These are phyloP conservation scores for Eupithecia tripunctaria DNA, from an alignment of 2,888 invertebrate species.

Conservation along the genomic window DNA sequence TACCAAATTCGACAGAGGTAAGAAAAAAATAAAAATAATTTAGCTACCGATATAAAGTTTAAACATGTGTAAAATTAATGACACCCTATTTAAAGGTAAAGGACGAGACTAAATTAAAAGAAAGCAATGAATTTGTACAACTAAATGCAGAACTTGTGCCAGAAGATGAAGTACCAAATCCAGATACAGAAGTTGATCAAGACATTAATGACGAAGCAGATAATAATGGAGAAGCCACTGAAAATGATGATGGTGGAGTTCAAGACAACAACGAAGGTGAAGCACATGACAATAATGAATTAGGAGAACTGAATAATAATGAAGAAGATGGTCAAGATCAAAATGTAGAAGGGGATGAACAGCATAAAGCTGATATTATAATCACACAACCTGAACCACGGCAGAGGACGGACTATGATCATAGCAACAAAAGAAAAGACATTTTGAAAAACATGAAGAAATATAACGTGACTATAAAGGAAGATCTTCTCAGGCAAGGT, in stretches of 20 bases:
- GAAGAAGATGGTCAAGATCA: not conserved
- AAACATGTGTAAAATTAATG: not conserved
- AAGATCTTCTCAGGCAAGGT: constrained; percentile 27
- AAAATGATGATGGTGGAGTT: not conserved
- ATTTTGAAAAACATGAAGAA: constrained; percentile 31
- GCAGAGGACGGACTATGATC: not conserved
- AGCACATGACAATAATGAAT: not conserved
- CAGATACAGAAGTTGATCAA: not conserved
- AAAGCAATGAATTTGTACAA: not conserved
- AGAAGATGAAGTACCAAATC: not conserved
- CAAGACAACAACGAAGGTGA: not conserved
- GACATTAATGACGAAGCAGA: not conserved
- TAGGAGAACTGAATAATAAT: not conserved
- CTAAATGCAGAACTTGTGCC: not conserved
- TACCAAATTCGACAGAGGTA: not conserved
- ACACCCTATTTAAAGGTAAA: not conserved
- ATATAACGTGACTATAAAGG: constrained; percentile 23
- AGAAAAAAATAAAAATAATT: not conserved
- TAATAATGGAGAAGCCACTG: not conserved
- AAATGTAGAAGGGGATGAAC: not conserved
- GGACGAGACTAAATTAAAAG: not conserved
- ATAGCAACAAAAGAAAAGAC: not conserved
- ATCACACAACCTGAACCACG: not conserved
- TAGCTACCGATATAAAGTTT: not conserved
- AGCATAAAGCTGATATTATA: not conserved